A percentile compares a stretch with the other conserved stretches of the same genome.
Conservation (phyloP, 2,113 vertebrate species). For the Sisor rabdophorus region DNA sequence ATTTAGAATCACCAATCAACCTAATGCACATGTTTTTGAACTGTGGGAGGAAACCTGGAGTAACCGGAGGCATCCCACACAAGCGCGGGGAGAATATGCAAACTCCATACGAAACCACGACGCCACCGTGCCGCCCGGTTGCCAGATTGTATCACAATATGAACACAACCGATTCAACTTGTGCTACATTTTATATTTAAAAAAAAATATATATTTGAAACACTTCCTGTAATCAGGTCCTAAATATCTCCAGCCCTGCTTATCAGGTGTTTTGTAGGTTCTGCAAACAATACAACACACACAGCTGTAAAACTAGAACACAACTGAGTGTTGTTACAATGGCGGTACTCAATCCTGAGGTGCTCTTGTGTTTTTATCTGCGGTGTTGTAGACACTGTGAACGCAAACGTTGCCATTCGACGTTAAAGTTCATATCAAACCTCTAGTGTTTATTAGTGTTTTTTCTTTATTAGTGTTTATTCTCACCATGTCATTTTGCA, state of each 20-base stretch:
- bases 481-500: conserved; percentile 48
- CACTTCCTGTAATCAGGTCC: conserved; percentile 7
- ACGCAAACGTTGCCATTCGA: conserved; percentile 6
- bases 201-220: too few relatives aligned
- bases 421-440: neutral
- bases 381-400: neutral
- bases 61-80: too few relatives aligned
- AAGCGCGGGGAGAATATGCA: too few relatives aligned
- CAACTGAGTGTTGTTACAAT: conserved; percentile 4
- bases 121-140: too few relatives aligned
- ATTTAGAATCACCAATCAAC: too few relatives aligned
- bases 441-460: neutral
- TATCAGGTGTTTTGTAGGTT: conserved; percentile 1
- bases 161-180: too few relatives aligned
- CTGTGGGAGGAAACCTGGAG: too few relatives aligned
- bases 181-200: too few relatives aligned
- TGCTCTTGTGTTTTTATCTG: conserved; percentile 2
- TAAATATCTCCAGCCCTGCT: conserved; percentile 16
- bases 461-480: neutral
- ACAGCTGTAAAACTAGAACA: neutral
- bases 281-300: neutral
- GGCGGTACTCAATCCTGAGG: neutral
- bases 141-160: too few relatives aligned
- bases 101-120: too few relatives aligned
- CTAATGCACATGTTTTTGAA: too few relatives aligned